Conservation (phyloP, 2,113 vertebrate species). For the Hemiscyllium ocellatum region DNA sequence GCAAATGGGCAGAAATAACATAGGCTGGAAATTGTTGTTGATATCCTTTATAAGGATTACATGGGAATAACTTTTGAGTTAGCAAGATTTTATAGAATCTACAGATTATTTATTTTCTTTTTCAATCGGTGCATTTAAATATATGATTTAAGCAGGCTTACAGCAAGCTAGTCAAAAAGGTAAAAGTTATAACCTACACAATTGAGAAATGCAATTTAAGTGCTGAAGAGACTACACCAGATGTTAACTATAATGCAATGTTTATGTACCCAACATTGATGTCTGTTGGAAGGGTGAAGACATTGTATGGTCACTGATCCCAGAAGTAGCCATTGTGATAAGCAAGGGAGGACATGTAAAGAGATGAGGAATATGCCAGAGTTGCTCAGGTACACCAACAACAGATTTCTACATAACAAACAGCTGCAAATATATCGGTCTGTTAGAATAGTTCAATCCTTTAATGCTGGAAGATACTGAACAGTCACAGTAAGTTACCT, state of each 20-base stretch:
- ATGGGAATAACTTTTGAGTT: neutral
- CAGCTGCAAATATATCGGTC: neutral
- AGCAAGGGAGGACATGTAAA: neutral
- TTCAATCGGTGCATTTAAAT: neutral
- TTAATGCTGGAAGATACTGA: neutral
- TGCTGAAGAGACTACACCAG: neutral
- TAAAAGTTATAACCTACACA: neutral
- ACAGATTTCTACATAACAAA: neutral
- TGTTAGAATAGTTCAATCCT: neutral
- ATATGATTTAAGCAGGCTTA: neutral
- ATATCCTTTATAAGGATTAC: neutral
- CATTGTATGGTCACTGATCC: neutral
- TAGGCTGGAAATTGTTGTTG: neutral
- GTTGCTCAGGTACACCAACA: neutral
- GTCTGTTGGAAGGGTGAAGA: neutral
- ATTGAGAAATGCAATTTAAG: neutral
- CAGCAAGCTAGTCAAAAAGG: neutral
- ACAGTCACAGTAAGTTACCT: neutral
- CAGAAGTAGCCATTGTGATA: neutral
- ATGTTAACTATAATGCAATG: neutral
- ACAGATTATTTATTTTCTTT: neutral
- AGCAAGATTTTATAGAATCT: neutral
- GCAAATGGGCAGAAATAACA: neutral
- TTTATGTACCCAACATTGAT: neutral
- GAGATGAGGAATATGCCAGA: neutral